Evolutionary conservation across 2,888 invertebrate species (phyloP), one percentile per base, ranked within the genome.

Genomic region (Gnatocerus cornutus): DNA sequence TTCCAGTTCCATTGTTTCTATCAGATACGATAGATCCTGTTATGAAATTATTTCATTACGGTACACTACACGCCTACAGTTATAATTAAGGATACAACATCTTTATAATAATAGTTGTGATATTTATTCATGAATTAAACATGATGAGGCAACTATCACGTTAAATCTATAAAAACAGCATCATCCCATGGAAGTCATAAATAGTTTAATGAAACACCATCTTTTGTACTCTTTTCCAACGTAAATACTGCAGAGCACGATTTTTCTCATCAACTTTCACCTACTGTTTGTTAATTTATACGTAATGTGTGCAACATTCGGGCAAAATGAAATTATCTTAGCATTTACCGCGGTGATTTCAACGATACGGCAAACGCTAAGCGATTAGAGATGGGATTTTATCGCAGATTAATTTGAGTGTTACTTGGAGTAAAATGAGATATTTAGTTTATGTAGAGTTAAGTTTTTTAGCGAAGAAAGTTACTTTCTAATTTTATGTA

Each of bases 231-330:
- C 3, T 46, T 46, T 46, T 48, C n/a, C 2, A 21, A 8, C 13
- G 21, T 33, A 33, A 33, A 33, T 33, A 33, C 7, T 33, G 2
- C n/a, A n/a, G 33, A 33, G 3, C n/a, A 33, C n/a, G 33, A 9
- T 33, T 48, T 62, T 62, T 62, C 48, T 52, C 37, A 52, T 10
- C 13, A 52, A 43, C 63, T 63, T 63, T 63, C 63, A 63, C 63
- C 41, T 43, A 33, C 41, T 56, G 41, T 50, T 62, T 62, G 50
- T 41, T 29, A 41, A 58, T 58, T 58, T 27, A 58, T 9, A 9
- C 37, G 14, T 37, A 33, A 33, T n/a, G 33, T 33, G 33, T n/a
- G 33, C 33, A 33, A 33, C 33, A 33, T 33, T 33, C 33, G 33
- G 33, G 33, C 7, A 6, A 12, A 12, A n/a, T 41, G 41, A 41